Evolutionary conservation across 2,113 vertebrate species (phyloP).

Genomic region (Ondatra zibethicus): DNA sequence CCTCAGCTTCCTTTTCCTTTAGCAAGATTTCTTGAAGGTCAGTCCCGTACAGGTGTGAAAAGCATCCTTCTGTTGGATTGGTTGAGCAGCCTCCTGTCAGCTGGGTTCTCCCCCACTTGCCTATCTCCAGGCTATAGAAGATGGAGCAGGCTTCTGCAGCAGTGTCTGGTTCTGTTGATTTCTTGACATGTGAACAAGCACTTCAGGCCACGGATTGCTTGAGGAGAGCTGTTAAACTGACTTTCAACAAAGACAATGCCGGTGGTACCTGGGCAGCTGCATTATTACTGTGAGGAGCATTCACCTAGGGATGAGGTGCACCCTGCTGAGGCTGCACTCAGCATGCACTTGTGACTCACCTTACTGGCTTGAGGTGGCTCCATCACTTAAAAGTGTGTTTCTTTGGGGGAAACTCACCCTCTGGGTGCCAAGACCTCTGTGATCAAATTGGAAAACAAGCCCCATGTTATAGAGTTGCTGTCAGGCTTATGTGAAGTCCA

Average conservation of each 20-base stretch:
- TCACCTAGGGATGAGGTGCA: neutral
- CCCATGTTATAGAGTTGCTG: neutral
- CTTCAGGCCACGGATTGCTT: neutral
- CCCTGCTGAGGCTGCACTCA: neutral
- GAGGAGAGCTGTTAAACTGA: neutral
- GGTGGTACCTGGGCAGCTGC: neutral
- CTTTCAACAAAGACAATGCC: neutral
- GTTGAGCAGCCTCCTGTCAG: neutral
- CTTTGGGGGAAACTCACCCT: neutral
- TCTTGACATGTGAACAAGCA: neutral
- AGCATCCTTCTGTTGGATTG: neutral
- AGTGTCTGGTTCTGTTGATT: neutral
- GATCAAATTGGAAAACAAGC: neutral
- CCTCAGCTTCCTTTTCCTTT: neutral
- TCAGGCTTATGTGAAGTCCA: neutral
- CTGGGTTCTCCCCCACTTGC: neutral
- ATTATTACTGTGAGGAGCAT: neutral
- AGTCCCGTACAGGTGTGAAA: neutral
- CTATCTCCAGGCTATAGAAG: neutral
- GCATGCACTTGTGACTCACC: too few relatives aligned
- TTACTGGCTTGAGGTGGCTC: too few relatives aligned
- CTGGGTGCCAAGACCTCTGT: neutral
- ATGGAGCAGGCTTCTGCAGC: neutral
- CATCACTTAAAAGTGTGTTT: neutral
- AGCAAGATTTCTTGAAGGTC: neutral